Conservation (phyloP, 2,797 vertebrate genomes). For the Discoglossus pictus region DNA sequence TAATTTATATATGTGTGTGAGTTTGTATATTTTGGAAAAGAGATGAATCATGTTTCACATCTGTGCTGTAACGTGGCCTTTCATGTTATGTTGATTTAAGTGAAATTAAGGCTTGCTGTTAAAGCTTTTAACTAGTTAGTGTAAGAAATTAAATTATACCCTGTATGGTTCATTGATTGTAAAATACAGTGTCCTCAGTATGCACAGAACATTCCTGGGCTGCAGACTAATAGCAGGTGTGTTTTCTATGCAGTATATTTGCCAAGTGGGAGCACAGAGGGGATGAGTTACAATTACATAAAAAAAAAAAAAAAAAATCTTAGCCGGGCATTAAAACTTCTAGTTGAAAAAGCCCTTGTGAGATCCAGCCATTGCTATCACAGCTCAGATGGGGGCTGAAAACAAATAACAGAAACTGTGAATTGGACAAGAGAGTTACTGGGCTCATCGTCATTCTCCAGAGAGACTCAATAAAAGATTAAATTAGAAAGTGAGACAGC, state of each 20-base stretch:
- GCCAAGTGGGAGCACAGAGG: slow-evolving; percentile 5
- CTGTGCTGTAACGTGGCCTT: slow-evolving; percentile 15
- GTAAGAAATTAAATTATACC: slow-evolving; percentile 10
- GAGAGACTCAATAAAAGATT: slow-evolving; percentile 9
- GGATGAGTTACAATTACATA: slow-evolving; percentile 7
- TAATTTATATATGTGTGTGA: slow-evolving; percentile 25
- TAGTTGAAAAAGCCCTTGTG: slow-evolving; percentile 25
- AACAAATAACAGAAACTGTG: slow-evolving; percentile 45
- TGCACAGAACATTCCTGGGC: background rate
- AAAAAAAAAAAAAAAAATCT: slow-evolving; percentile 11
- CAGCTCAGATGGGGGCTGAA: slow-evolving; percentile 12
- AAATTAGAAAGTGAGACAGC: slow-evolving; percentile 26
- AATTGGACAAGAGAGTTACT: slow-evolving; percentile 29
- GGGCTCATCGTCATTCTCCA: slow-evolving; percentile 16
- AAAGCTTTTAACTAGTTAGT: slow-evolving; percentile 8
- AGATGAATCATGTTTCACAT: slow-evolving; percentile 22
- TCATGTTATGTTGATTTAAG: slow-evolving; percentile 35
- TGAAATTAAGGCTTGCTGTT: background rate
- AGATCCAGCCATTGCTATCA: slow-evolving; percentile 29
- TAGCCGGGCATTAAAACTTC: slow-evolving; percentile 5
- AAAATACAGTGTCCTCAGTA: slow-evolving; percentile 20
- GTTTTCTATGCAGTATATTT: slow-evolving; percentile 28
- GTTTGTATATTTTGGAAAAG: slow-evolving; percentile 33
- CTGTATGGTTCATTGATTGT: slow-evolving; percentile 35
- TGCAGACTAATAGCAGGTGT: slow-evolving; percentile 28